These are phyloP conservation scores for Cydia fagiglandana DNA, from an alignment of 1,140 invertebrate genomes.

Conservation along the genomic window DNA sequence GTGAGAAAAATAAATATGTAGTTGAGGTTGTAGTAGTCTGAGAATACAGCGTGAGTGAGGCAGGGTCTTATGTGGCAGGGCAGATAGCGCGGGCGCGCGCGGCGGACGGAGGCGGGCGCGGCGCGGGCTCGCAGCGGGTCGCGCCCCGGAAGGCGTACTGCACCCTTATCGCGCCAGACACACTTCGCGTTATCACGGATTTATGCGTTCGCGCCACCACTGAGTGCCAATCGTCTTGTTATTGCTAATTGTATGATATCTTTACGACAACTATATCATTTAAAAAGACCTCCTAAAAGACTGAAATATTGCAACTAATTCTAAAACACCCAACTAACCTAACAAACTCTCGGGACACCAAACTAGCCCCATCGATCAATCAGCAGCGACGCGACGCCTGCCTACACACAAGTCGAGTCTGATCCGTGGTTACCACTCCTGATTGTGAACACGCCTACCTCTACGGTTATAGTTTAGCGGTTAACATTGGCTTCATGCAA, in stretches of 20 bases:
- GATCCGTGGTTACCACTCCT: too few species aligned
- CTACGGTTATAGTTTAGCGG: too few species aligned
- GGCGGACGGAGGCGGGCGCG: slow-evolving; percentile 51
- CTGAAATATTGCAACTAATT: not conserved
- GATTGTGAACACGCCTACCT: too few species aligned
- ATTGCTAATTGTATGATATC: slow-evolving; percentile 13
- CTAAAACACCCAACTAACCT: too few species aligned
- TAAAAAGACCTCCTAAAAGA: slow-evolving; percentile 34
- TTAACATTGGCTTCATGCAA: too few species aligned
- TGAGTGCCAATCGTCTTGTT: slow-evolving; percentile 54
- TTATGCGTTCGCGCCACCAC: slow-evolving; percentile 64
- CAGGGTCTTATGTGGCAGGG: not conserved
- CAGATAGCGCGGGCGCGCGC: slow-evolving; percentile 35
- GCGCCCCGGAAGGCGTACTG: slow-evolving; percentile 72
- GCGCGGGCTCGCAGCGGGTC: slow-evolving; percentile 57
- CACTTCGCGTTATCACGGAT: slow-evolving; percentile 71
- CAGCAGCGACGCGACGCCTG: not conserved
- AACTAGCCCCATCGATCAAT: slow-evolving; percentile 28
- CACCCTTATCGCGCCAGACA: slow-evolving; percentile 71
- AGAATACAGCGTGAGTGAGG: not conserved
- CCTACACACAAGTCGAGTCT: not conserved
- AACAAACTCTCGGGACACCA: not conserved
- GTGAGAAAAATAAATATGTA: too few species aligned
- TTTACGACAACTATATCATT: slow-evolving; percentile 46
- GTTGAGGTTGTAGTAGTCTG: not conserved